A percentile compares a stretch with the other conserved stretches of the same genome.
phyloP scores from a whole-genome alignment of 2,888 invertebrate species.

The Rotaria socialis region DNA sequence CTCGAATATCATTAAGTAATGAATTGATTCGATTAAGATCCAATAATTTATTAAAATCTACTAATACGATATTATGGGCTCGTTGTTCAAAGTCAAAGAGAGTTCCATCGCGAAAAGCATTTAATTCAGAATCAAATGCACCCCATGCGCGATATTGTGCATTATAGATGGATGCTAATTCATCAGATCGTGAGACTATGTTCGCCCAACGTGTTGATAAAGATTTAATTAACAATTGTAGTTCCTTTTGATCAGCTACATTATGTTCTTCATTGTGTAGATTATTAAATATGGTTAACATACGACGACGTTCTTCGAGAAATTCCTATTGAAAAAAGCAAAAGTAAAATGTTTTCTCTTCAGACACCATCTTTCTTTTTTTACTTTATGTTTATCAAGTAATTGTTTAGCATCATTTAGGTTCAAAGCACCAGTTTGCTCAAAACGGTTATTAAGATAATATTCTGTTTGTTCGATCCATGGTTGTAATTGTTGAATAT shows the following conservation, averaged over 20 bases:
- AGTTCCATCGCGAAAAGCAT: constrained; percentile 5
- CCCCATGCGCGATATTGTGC: neutral
- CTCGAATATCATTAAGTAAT: neutral
- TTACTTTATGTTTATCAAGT: constrained; percentile 23
- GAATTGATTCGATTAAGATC: constrained; percentile 13
- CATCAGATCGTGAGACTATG: neutral
- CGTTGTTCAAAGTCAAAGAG: neutral
- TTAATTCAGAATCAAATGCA: neutral
- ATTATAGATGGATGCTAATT: neutral
- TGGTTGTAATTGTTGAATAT: constrained; percentile 14
- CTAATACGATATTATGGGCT: neutral
- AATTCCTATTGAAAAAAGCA: neutral
- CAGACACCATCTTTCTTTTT: neutral
- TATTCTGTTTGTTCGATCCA: constrained; percentile 24
- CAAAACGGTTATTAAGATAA: neutral
- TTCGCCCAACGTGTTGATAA: neutral
- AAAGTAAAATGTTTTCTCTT: neutral
- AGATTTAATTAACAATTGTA: neutral
- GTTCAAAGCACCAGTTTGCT: neutral
- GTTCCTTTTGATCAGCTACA: neutral
- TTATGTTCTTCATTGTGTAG: neutral
- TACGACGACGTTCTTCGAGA: neutral
- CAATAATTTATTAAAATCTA: neutral
- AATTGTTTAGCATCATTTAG: constrained; percentile 16
- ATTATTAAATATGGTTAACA: neutral